Base-by-base conservation (phyloP, 2,888 invertebrate genomes). In the Lasioglossum vierecki region DNA sequence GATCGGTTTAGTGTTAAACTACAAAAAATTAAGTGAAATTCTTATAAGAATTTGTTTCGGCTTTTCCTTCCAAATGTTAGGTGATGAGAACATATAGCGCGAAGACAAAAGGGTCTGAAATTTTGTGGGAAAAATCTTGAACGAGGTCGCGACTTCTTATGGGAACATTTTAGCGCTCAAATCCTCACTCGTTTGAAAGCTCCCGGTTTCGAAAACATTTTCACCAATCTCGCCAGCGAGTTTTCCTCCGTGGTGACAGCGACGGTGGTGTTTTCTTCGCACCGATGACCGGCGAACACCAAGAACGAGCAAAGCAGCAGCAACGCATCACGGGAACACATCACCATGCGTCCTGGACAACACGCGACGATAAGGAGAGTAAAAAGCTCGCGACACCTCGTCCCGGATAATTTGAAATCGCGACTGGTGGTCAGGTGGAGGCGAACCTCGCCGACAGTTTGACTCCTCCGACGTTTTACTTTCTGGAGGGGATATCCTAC, bases 181-280 rank as follows among this genome's bases (percentile, higher is more conserved):
- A 30, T 22, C n/a, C 89, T 91, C 88, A 95, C 95, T 92, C 93
- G 93, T 82, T 93, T 94, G 83, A 95, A 95, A 46, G 95, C 95
- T 41, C 95, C 95, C 15, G 95, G 95, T 82, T 94, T 94, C 35
- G 95, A 94, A 78, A 95, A 94, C 84, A 94, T 91, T 86, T 93
- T 94, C 68, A 95, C 95, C 78, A 95, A 89, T 89, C 95, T 95
- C 41, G 94, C 93, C 39, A 95, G 92, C 4, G 93, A 92, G 49
- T 91, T 93, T 79, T 94, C 88, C 79, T 90, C 90, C n/a, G 84
- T 81, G 72, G 84, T 60, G 26, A 26, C 13, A 13, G 60, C 2
- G 30, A 57, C 73, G 35, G 88, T 90, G 66, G 80, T 78, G 76
- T 93, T 93, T 80, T 89, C 84, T 75, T 86, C 82, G 79, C 88